Percentiles rank a stretch among this genome's conserved stretches.
Conservation (phyloP, 2,888 invertebrate genomes). For the Amblyteles armatorius region DNA sequence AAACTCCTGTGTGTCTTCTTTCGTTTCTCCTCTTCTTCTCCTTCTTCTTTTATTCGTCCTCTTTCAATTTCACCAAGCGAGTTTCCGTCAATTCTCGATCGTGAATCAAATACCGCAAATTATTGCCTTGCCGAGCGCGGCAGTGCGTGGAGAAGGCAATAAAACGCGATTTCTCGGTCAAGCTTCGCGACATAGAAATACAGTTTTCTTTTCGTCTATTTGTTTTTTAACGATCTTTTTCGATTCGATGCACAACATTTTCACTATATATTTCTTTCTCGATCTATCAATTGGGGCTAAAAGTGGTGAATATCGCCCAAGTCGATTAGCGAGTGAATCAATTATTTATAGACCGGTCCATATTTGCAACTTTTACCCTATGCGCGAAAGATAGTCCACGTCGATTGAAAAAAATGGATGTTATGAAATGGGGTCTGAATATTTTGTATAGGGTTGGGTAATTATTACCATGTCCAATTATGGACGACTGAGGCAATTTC, state of each 20-base stretch:
- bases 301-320: no score
- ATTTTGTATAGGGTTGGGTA: no score
- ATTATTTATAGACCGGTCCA: no score
- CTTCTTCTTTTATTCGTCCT: not conserved
- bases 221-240: not conserved
- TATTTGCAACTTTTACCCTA: no score
- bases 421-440: no score
- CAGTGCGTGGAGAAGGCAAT: not conserved
- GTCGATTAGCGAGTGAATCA: no score
- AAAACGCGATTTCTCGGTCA: slow-evolving; percentile 23
- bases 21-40: not conserved
- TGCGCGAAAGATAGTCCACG: no score
- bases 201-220: not conserved
- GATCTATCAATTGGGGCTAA: not conserved
- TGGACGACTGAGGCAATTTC: no score
- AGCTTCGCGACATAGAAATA: not conserved
- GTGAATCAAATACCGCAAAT: slow-evolving; percentile 32
- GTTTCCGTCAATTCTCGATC: slow-evolving; percentile 20
- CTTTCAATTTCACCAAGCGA: slow-evolving; percentile 14
- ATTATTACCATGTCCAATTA: no score
- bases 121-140: slow-evolving; percentile 9
- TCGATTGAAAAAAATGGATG: no score
- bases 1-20: not conserved
- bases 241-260: not conserved
- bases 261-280: not conserved